Evolutionary conservation across 1,140 invertebrate genomes (phyloP), one percentile per base, ranked within the genome.

Genomic region (Euwallacea fornicatus): DNA sequence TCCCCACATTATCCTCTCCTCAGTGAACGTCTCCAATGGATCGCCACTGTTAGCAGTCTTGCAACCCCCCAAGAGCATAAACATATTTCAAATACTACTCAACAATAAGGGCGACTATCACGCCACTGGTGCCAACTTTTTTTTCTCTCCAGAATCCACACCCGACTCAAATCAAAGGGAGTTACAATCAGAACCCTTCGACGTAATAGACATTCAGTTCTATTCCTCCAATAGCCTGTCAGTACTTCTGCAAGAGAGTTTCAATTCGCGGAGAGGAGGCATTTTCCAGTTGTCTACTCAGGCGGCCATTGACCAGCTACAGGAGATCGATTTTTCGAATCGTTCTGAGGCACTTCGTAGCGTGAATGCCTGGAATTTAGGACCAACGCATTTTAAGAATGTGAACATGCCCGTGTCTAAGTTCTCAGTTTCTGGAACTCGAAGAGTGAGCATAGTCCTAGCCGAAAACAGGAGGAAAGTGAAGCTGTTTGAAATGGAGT

Each of bases 401-500:
- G 82, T 96, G 42, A 91, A 95, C 61, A 89, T 94, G 82, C 87
- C 88, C 59, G 89, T 88, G 2, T 86, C 84, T 63, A 83, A 84
- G 74, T 87, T 97, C 73, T 90, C 94, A 7, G 94, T 97, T 0
- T 96, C 94, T 69, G 94, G 95, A 0, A 87, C 88, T 9, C 84
- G 95, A 47, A 95, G 96, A 85, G 93, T 97, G 21, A 90, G 93
- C 8, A 92, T 95, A 55, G 88, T 97, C 66, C 82, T 97, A 9
- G 92, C 91, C 13, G 90, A 92, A 76, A 93, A 88, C 74, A 84
- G 85, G 69, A 86, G 92, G 64, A 93, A 94, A 80, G 90, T 97
- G 53, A 85, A 92, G 70, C 84, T 97, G 44, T 93, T 94, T 77
- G 94, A 97, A 81, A 96, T 96, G 88, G 95, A 97, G 84, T 91